Conservation (phyloP, 2,888 invertebrate genomes). For the Caenorhabditis sp. region DNA sequence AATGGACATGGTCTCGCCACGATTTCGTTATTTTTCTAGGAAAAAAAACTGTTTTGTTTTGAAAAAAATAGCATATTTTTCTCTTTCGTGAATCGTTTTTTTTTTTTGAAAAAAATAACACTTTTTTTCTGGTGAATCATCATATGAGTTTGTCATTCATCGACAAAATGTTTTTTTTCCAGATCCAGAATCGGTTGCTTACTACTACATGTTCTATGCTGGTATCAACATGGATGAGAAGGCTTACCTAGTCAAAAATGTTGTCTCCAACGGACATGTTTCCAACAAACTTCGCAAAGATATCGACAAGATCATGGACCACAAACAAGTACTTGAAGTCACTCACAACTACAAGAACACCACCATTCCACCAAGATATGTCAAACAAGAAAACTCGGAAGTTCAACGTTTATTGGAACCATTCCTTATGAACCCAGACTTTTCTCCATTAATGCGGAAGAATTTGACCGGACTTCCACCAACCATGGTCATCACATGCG, state of each 20-base stretch:
- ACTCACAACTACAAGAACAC: constrained; percentile 27
- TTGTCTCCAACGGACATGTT: constrained; percentile 56
- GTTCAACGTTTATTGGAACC: constrained; percentile 44
- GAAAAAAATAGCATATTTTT: no score
- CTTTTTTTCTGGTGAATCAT: no score
- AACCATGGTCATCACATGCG: constrained; percentile 71
- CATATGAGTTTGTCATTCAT: no score
- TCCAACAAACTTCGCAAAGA: background rate
- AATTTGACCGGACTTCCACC: constrained; percentile 66
- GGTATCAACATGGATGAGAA: constrained; percentile 55
- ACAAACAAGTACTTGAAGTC: constrained; percentile 16
- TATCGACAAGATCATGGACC: constrained; percentile 19
- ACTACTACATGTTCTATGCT: constrained; percentile 60
- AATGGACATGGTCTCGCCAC: no score
- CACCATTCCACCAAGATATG: constrained; percentile 17
- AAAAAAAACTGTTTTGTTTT: no score
- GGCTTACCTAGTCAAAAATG: constrained; percentile 39
- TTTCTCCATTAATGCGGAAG: constrained; percentile 71
- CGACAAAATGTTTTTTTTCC: no score
- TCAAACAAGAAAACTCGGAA: constrained; percentile 13
- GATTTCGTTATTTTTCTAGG: no score
- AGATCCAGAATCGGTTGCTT: constrained; percentile 58
- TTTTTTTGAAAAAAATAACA: no score
- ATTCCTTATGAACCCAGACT: constrained; percentile 65
- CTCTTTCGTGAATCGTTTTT: no score